Percentiles rank a stretch among this genome's conserved stretches.
phyloP scores from a whole-genome alignment of 1,140 invertebrate genomes.

The Homalodisca vitripennis region DNA sequence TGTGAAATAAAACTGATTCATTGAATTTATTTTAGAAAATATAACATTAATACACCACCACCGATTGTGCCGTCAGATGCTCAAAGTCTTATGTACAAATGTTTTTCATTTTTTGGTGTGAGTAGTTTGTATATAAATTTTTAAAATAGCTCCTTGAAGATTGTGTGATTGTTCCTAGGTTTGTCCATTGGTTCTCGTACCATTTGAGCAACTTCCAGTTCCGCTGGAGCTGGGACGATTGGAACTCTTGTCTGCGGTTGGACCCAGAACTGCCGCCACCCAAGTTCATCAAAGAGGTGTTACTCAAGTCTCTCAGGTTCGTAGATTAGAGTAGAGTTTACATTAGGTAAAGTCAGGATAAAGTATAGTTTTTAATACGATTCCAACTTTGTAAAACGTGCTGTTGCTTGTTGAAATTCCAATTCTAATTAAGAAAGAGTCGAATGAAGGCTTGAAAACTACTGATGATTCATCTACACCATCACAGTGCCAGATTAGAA shows the following conservation, averaged over 20 bases:
- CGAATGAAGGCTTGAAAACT: too few relatives aligned
- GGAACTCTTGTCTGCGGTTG: constrained; percentile 80
- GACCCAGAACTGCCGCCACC: constrained; percentile 90
- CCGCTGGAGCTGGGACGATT: constrained; percentile 98
- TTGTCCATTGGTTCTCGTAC: constrained; percentile 97
- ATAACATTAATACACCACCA: too few relatives aligned
- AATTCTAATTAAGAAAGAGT: neutral
- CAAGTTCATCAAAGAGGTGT: constrained; percentile 93
- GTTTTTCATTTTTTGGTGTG: neutral
- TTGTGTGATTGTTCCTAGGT: constrained; percentile 52
- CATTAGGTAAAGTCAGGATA: constrained; percentile 1
- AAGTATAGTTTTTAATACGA: too few relatives aligned
- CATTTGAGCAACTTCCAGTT: constrained; percentile 99
- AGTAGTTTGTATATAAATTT: neutral
- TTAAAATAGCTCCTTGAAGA: neutral
- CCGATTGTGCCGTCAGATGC: too few relatives aligned
- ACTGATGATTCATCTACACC: too few relatives aligned
- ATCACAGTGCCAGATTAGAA: too few relatives aligned
- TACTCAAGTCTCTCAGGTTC: constrained; percentile 86
- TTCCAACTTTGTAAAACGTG: neutral
- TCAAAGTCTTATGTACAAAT: too few relatives aligned
- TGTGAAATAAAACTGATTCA: too few relatives aligned
- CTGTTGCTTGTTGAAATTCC: neutral
- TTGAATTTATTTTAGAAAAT: too few relatives aligned
- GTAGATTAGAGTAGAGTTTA: constrained; percentile 17